Base-by-base conservation (phyloP, 2,797 vertebrate genomes). In the Thamnophis elegans region DNA sequence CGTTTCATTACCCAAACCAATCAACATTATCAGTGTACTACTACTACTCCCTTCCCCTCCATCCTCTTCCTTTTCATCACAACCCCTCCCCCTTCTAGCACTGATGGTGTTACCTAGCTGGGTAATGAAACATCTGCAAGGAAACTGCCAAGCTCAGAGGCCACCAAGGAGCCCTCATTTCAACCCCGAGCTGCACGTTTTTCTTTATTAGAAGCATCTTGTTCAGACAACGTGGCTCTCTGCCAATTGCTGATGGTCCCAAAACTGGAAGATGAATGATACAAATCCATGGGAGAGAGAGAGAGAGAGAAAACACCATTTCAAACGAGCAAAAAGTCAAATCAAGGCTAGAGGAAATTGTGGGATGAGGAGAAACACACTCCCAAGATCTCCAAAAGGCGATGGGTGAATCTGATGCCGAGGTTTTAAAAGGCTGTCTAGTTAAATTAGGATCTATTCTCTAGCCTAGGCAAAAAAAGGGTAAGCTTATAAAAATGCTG, bases 401-500 rank as follows among this genome's bases (percentile, higher is more conserved):
- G 91, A 92, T 56, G 85, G 85, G 92, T 18, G 7, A 92, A 88
- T 87, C 91, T 95, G 94, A 93, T 94, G 90, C 91, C 1, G 0
- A 92, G 91, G 95, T 94, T 51, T 95, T 91, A 93, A 89, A 91
- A 95, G 58, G 56, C 92, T 92, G 92, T 95, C 96, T 8, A 2
- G 47, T 91, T 94, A 92, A 96, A 93, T 96, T 93, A 97, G 32
- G 16, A 42, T 94, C 94, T 93, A 91, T 47, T 14, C 28, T n/a
- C n/a, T 7, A 93, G 93, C 53, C 88, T 25, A 58, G 68, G 25
- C 59, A 26, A 60, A 60, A 60, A 51, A 51, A 5, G 25, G 10
- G 59, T 60, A 11, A 90, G 96, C 95, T 97, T 95, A 97, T 28
- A 91, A 59, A 86, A 91, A 88, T 88, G 94, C 88, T 3, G 92